Conservation (phyloP, 2,113 vertebrate species). For the Numida meleagris region DNA sequence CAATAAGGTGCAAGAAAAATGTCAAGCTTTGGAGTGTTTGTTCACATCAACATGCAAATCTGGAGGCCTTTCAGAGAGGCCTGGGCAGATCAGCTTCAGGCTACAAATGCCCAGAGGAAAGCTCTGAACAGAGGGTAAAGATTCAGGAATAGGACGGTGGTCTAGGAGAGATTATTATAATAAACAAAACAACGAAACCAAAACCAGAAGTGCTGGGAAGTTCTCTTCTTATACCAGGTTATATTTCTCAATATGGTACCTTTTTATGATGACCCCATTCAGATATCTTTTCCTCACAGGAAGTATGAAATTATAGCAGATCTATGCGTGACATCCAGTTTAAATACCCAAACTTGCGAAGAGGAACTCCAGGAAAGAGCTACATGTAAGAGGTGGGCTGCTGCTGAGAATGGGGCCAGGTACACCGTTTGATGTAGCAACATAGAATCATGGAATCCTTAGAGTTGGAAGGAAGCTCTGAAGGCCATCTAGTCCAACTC, state of each 20-base stretch:
- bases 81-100: background rate
- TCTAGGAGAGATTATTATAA: background rate
- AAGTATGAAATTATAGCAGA: constrained; percentile 3
- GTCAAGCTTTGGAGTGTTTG: background rate
- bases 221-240: background rate
- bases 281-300: background rate
- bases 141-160: background rate
- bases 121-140: background rate
- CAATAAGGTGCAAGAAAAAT: background rate
- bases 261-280: constrained; percentile 29
- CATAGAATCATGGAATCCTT: too few relatives aligned
- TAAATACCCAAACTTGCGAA: background rate
- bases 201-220: background rate
- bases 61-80: background rate
- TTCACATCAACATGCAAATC: background rate
- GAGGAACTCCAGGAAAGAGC: background rate
- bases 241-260: constrained; percentile 1
- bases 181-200: background rate
- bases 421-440: constrained; percentile 31
- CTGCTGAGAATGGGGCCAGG: constrained; percentile 5
- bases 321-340: constrained; percentile 18
- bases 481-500: too few relatives aligned
- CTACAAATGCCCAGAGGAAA: background rate
- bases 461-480: too few relatives aligned
- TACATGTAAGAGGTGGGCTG: background rate